phyloP scores from a whole-genome alignment of 2,888 invertebrate genomes.

The Drosophila cognata region DNA sequence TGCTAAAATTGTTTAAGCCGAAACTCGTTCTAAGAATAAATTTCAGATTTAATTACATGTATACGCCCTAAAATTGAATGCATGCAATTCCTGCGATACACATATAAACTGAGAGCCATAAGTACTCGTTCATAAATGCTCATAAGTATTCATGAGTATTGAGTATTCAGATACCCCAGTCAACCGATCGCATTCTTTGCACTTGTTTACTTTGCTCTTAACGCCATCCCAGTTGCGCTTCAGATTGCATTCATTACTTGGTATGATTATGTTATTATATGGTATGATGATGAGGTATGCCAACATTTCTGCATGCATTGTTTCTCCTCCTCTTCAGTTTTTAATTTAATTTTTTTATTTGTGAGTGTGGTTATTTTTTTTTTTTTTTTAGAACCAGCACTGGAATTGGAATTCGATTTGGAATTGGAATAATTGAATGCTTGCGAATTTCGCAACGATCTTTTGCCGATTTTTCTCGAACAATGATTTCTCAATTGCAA shows the following conservation, averaged over 20 bases:
- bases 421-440: constrained; percentile 38
- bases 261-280: constrained; percentile 43
- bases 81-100: constrained; percentile 38
- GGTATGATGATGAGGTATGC: constrained; percentile 48
- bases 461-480: constrained; percentile 68
- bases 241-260: constrained; percentile 46
- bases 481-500: constrained; percentile 70
- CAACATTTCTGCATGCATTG: constrained; percentile 47
- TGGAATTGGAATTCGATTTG: constrained; percentile 11
- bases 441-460: constrained; percentile 24
- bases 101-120: constrained; percentile 1
- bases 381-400: background rate
- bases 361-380: background rate
- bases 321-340: constrained; percentile 5
- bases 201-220: constrained; percentile 63
- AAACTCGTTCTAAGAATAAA: constrained; percentile 79
- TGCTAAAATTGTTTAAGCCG: constrained; percentile 41
- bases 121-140: constrained; percentile 15
- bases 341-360: background rate
- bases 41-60: constrained; percentile 59
- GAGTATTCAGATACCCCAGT: background rate
- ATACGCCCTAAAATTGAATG: constrained; percentile 59
- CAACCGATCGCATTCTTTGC: constrained; percentile 44
- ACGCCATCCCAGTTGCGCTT: constrained; percentile 55
- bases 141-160: constrained; percentile 32